Conservation (phyloP, 2,113 vertebrate genomes). For the Poeciliopsis occidentalis region DNA sequence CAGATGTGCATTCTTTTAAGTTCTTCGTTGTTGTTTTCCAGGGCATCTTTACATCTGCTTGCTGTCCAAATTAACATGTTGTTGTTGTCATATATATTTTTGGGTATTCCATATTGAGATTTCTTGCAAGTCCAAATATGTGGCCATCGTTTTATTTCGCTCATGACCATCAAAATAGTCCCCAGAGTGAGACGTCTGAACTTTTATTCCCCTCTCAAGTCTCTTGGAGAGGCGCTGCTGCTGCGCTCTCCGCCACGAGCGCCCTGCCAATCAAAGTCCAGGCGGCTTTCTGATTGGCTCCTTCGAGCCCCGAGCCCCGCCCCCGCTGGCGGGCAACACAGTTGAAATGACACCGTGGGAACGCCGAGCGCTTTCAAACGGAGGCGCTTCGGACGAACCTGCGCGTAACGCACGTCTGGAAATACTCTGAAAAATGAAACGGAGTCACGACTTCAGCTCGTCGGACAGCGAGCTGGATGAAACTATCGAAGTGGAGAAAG, state of each 20-base stretch:
- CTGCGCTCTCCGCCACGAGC: too few species aligned
- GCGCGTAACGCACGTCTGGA: slow-evolving; percentile 24
- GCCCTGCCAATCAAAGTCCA: slow-evolving; percentile 67
- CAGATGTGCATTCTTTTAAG: neutral
- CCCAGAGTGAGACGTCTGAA: slow-evolving; percentile 48
- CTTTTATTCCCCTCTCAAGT: slow-evolving; percentile 1
- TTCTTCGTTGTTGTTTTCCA: neutral
- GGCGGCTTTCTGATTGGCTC: slow-evolving; percentile 61
- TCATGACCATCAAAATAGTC: neutral
- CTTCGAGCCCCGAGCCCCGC: slow-evolving; percentile 6
- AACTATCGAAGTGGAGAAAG: slow-evolving; percentile 92
- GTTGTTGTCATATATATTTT: too few species aligned
- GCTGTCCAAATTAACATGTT: neutral
- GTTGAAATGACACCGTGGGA: slow-evolving; percentile 86
- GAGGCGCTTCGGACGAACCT: slow-evolving; percentile 49
- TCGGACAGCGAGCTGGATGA: slow-evolving; percentile 96
- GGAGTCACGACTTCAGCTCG: slow-evolving; percentile 92
- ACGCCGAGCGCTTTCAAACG: slow-evolving; percentile 76
- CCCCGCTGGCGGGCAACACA: slow-evolving; percentile 33
- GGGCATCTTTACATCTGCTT: neutral
- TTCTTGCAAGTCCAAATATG: too few species aligned
- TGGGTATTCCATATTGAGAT: too few species aligned
- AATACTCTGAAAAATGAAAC: slow-evolving; percentile 82
- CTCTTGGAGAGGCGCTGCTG: slow-evolving; percentile 17
- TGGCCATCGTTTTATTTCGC: too few species aligned